phyloP scores from a whole-genome alignment of 2,113 vertebrate species.

The Eurypyga helias region DNA sequence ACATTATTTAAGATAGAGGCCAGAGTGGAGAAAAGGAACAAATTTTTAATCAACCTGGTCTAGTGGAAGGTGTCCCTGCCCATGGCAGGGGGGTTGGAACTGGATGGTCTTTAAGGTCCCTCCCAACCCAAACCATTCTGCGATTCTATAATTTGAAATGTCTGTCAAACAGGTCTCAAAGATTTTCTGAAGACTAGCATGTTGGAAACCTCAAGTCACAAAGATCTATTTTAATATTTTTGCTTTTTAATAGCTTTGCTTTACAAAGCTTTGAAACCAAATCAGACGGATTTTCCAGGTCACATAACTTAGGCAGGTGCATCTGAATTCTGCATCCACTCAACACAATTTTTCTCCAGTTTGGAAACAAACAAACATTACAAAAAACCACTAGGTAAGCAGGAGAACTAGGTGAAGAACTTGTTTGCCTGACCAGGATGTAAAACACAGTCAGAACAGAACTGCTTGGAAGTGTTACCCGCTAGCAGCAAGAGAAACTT shows the following conservation, averaged over 20 bases:
- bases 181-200: not conserved
- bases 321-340: not conserved
- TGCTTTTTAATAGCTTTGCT: not conserved
- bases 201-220: not conserved
- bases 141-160: no score
- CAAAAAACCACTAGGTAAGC: not conserved
- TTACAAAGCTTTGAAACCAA: not conserved
- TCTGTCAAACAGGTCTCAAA: no score
- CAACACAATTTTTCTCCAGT: not conserved
- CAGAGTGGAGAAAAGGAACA: not conserved
- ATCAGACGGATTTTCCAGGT: not conserved
- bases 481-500: not conserved
- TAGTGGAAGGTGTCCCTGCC: no score
- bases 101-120: no score
- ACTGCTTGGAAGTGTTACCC: not conserved
- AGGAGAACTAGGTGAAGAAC: not conserved
- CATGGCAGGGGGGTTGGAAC: no score
- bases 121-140: no score
- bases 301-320: not conserved
- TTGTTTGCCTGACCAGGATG: not conserved
- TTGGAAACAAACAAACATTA: not conserved
- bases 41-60: not conserved
- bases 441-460: not conserved
- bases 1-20: not conserved
- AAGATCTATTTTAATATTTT: not conserved